phyloP scores from a whole-genome alignment of 1,140 invertebrate genomes.

The roundworm (Caenorhabditis elegans) region WBcel235 BX284605.5:18973501-18974000 shows the following conservation, averaged over 20 bases:
- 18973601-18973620: not conserved
- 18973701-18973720: slow-evolving; percentile 29
- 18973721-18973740: slow-evolving; percentile 46
- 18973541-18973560: too few species aligned
- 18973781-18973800: slow-evolving; percentile 56
- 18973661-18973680: not conserved
- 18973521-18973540: too few species aligned
- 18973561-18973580: too few species aligned
- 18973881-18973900: too few species aligned
- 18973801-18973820: slow-evolving; percentile 43
- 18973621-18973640: not conserved
- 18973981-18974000: too few species aligned
- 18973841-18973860: slow-evolving; percentile 46
- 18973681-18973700: not conserved
- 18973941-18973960: too few species aligned
- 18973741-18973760: slow-evolving; percentile 1
- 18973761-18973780: slow-evolving; percentile 48
- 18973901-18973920: too few species aligned
- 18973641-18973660: not conserved
- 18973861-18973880: not conserved
- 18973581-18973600: too few species aligned
- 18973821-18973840: slow-evolving; percentile 49
- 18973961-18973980: too few species aligned
- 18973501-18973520: too few species aligned
- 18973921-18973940: too few species aligned